A percentile compares a stretch with the other conserved stretches of the same genome.
These are phyloP conservation scores for Subacronicta megacephala DNA, from an alignment of 2,888 invertebrate genomes.

Conservation along the genomic window DNA sequence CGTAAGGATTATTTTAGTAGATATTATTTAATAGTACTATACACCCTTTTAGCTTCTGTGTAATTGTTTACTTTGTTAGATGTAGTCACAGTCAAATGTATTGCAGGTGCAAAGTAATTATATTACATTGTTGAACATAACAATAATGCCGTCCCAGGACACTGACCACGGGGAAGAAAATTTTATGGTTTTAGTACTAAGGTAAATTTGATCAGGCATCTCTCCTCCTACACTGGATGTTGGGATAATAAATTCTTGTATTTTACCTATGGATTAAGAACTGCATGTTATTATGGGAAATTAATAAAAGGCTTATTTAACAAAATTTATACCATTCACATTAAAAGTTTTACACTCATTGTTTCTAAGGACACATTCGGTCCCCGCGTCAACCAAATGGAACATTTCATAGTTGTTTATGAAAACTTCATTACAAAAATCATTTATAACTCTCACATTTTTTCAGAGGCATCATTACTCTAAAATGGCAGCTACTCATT, in stretches of 20 bases:
- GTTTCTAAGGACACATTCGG: conserved; percentile 9
- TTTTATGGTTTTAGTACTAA: background rate
- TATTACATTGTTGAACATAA: background rate
- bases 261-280: too few species aligned
- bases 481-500: conserved; percentile 77
- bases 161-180: background rate
- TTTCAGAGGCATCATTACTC: conserved; percentile 72
- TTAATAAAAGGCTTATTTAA: too few species aligned
- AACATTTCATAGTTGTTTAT: conserved; percentile 41
- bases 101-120: background rate
- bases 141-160: background rate
- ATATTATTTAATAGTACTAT: too few species aligned
- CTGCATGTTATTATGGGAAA: too few species aligned
- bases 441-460: conserved; percentile 69
- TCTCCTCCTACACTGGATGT: background rate
- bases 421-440: conserved; percentile 67
- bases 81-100: background rate
- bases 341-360: background rate
- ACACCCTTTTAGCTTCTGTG: background rate
- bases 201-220: background rate
- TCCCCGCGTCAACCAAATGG: conserved; percentile 28
- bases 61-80: background rate
- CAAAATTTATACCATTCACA: too few species aligned
- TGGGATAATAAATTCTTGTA: too few species aligned
- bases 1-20: too few species aligned